Conservation (phyloP, 2,797 vertebrate species). For the Chaunax sp. region DNA sequence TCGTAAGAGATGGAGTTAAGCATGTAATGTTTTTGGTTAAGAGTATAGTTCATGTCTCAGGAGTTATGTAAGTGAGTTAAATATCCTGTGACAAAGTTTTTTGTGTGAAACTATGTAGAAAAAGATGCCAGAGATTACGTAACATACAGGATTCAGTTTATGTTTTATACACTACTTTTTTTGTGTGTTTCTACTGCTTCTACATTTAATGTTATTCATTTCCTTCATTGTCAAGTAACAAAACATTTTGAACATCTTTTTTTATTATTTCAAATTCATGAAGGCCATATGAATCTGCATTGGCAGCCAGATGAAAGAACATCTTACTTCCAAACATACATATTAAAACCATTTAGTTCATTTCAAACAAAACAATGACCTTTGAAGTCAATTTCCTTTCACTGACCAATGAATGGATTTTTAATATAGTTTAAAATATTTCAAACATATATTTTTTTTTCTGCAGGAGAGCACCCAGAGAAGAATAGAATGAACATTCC, state of each 20-base stretch:
- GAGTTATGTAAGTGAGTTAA: neutral
- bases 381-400: neutral
- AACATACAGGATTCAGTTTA: too few species aligned
- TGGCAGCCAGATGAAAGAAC: constrained; percentile 28
- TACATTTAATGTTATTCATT: too few species aligned
- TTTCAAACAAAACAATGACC: neutral
- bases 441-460: neutral
- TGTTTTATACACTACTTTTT: too few species aligned
- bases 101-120: too few species aligned
- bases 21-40: constrained; percentile 3
- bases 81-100: neutral
- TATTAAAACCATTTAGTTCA: constrained; percentile 1
- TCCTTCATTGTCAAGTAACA: neutral
- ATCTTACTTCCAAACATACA: constrained; percentile 40
- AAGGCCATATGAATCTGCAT: constrained; percentile 8
- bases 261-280: constrained; percentile 2
- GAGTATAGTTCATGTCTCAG: neutral
- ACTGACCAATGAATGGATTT: neutral
- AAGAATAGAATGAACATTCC: constrained; percentile 33
- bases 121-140: too few species aligned
- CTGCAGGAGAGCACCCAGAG: constrained; percentile 14
- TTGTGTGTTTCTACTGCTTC: too few species aligned
- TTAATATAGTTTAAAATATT: neutral
- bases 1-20: neutral
- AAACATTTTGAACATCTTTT: neutral